Conservation (phyloP, 1,140 invertebrate genomes). For the Riptortus pedestris region DNA sequence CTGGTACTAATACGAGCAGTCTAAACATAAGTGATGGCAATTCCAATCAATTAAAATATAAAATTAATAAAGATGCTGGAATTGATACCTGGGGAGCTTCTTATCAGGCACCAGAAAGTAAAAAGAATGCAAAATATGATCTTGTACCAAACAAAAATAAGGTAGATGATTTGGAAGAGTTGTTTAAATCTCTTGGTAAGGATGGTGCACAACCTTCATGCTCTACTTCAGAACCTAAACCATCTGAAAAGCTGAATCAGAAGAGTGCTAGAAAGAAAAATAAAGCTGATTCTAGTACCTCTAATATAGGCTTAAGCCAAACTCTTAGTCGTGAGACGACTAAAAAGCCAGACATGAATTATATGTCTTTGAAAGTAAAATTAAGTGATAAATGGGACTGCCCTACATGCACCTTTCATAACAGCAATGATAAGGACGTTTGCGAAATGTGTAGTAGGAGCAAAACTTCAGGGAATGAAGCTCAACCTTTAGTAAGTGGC, state of each 20-base stretch:
- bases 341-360: background rate
- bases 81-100: background rate
- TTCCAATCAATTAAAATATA: background rate
- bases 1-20: background rate
- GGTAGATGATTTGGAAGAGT: conserved; percentile 2
- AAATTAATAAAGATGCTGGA: background rate
- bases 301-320: background rate
- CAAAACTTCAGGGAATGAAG: conserved; percentile 46
- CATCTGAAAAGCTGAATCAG: background rate
- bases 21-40: conserved; percentile 2
- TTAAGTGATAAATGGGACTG: conserved; percentile 51
- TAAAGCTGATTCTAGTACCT: conserved; percentile 1
- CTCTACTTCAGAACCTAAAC: conserved; percentile 18
- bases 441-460: conserved; percentile 71
- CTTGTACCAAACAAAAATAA: background rate
- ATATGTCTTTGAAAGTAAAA: conserved; percentile 17
- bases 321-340: conserved; percentile 5
- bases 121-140: background rate
- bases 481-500: conserved; percentile 55
- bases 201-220: conserved; percentile 22
- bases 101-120: background rate
- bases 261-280: background rate
- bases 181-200: conserved; percentile 10
- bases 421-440: conserved; percentile 43
- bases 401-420: conserved; percentile 58